A percentile compares a stretch with the other conserved stretches of the same genome.
These are phyloP conservation scores for Remorina albescens DNA, from an alignment of 2,797 vertebrate genomes.

Conservation along the genomic window DNA sequence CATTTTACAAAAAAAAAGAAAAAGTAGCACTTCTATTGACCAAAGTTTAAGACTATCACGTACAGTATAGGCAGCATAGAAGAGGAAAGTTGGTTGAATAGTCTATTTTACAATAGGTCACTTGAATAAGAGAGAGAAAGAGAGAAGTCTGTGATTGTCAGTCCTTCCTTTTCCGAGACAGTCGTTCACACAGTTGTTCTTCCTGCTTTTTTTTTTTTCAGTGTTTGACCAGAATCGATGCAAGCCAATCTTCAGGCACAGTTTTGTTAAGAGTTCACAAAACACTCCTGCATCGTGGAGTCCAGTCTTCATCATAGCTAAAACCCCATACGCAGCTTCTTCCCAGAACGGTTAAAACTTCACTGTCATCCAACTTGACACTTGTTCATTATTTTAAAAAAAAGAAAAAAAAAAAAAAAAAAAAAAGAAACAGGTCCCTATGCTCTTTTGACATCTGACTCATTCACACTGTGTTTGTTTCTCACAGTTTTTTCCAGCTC, in stretches of 20 bases:
- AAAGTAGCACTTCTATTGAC: conserved; percentile 80
- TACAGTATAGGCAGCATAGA: conserved; percentile 83
- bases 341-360: conserved; percentile 38
- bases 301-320: conserved; percentile 47
- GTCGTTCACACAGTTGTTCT: conserved; percentile 65
- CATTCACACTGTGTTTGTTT: conserved; percentile 44
- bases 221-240: conserved; percentile 34
- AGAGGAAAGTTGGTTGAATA: conserved; percentile 74
- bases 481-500: conserved; percentile 60
- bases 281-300: conserved; percentile 37
- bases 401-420: conserved; percentile 20
- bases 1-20: conserved; percentile 66
- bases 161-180: conserved; percentile 71
- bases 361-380: conserved; percentile 46
- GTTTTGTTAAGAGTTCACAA: conserved; percentile 28
- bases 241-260: conserved; percentile 14
- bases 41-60: conserved; percentile 79
- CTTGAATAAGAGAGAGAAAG: conserved; percentile 79
- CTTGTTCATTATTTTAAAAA: conserved; percentile 36
- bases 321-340: conserved; percentile 35
- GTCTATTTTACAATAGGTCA: conserved; percentile 81
- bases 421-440: conserved; percentile 45
- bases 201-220: conserved; percentile 22
- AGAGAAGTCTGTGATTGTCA: conserved; percentile 84
- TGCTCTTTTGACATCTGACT: conserved; percentile 55